Evolutionary conservation across 2,888 invertebrate genomes (phyloP).

Genomic region (Plusia festucae): DNA sequence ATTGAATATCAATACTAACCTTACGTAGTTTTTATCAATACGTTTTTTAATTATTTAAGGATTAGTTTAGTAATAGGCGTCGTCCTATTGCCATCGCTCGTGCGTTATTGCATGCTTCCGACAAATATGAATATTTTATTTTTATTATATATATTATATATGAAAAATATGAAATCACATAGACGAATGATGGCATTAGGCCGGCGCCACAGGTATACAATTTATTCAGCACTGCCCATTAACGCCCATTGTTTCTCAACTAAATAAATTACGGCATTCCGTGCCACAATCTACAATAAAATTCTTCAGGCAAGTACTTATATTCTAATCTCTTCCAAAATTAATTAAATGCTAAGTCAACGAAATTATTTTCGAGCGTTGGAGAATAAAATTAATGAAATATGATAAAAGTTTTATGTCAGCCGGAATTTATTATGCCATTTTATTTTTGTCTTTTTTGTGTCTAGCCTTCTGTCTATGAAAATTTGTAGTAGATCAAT

Average conservation of each 20-base stretch:
- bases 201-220: conserved; percentile 28
- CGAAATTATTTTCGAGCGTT: conserved; percentile 5
- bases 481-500: neutral
- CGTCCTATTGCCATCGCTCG: no score
- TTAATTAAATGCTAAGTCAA: conserved; percentile 7
- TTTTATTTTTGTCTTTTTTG: conserved; percentile 8
- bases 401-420: conserved; percentile 5
- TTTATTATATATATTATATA: no score
- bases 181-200: no score
- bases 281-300: conserved; percentile 13
- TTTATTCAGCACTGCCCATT: conserved; percentile 27
- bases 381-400: conserved; percentile 1
- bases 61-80: no score
- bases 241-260: conserved; percentile 39
- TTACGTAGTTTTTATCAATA: no score
- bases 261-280: conserved; percentile 27
- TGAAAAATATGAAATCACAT: no score
- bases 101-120: no score
- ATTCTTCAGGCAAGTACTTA: neutral
- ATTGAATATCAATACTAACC: no score
- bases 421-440: conserved; percentile 2
- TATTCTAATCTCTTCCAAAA: neutral
- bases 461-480: neutral
- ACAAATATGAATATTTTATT: no score
- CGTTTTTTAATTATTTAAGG: no score